phyloP scores from a whole-genome alignment of 1,140 invertebrate species.

The Caerostris darwini region DNA sequence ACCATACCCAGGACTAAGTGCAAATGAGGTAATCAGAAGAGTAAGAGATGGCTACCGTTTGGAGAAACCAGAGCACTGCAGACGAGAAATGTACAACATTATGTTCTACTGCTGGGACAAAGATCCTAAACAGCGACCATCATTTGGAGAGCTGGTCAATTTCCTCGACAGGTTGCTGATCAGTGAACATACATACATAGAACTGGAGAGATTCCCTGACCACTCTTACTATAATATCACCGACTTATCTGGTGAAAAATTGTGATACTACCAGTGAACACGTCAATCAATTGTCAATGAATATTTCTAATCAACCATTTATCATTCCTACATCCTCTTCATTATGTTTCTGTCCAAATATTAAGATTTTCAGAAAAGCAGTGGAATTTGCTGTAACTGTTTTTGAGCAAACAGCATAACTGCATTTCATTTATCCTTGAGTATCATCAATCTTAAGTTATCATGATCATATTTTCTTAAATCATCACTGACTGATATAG shows the following conservation, averaged over 20 bases:
- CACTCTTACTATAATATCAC: constrained; percentile 95
- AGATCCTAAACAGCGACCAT: constrained; percentile 90
- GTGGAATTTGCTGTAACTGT: no score
- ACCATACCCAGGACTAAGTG: constrained; percentile 86
- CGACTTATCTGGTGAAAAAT: constrained; percentile 88
- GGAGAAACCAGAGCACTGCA: constrained; percentile 86
- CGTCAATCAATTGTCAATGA: neutral
- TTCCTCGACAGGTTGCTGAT: constrained; percentile 91
- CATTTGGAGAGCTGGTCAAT: constrained; percentile 85
- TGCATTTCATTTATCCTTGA: no score
- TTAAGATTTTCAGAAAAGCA: no score
- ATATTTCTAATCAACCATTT: neutral
- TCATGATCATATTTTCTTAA: no score
- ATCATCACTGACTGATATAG: no score
- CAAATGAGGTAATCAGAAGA: constrained; percentile 86
- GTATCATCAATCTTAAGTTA: no score
- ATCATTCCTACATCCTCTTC: neutral
- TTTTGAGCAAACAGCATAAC: no score
- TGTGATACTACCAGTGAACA: constrained; percentile 76
- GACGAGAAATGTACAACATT: constrained; percentile 78
- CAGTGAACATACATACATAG: constrained; percentile 95
- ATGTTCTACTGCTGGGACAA: constrained; percentile 92
- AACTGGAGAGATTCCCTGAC: constrained; percentile 94
- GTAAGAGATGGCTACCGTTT: constrained; percentile 87
- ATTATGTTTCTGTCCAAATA: neutral